Evolutionary conservation across 2,888 invertebrate species (phyloP), one percentile per base, ranked within the genome.

Genomic region (Heliconius ethilla): DNA sequence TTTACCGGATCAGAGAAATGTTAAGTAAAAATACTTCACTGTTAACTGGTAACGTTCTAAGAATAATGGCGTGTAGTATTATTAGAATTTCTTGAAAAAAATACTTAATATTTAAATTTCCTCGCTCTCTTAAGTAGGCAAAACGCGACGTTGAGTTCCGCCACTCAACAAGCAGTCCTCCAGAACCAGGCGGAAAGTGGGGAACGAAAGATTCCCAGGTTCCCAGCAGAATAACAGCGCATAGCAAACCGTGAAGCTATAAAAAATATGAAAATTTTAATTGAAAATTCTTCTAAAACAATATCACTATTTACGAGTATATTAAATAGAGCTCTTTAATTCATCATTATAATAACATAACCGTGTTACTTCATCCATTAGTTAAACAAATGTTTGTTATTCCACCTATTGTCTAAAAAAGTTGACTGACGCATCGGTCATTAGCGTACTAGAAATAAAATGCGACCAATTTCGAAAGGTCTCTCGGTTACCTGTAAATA

Each of bases 361-460:
- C 79, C 78, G 78, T 76, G 80, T 78, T 79, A 76, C 79, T 37
- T 51, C 80, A 79, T 63, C 83, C 82, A 83, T 83, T 83, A 83
- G 82, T 81, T 80, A 80, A 83, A 81, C 83, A 83, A 83, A 83
- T 81, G 80, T 82, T 83, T 83, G 81, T 82, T 81, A 78, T 81
- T 80, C 70, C 78, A 80, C 66, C 81, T 75, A 81, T 81, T 81
- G 82, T 81, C 81, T 80, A 78, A 79, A 82, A 81, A 82, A 79
- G 76, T 79, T 74, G 76, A 79, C 79, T 84, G 84, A 84, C 84
- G 82, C 83, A 82, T 83, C 84, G 81, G 83, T 84, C 84, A 84
- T 84, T 84, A 84, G 84, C 76, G 82, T 81, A 83, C 83, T 82
- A 80, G 81, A 85, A 85, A 84, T 84, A 83, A 83, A 82, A 80